Evolutionary conservation across 2,888 invertebrate genomes (phyloP), one percentile per base, ranked within the genome.

Genomic region (Gastracanthus pulcherrimus): DNA sequence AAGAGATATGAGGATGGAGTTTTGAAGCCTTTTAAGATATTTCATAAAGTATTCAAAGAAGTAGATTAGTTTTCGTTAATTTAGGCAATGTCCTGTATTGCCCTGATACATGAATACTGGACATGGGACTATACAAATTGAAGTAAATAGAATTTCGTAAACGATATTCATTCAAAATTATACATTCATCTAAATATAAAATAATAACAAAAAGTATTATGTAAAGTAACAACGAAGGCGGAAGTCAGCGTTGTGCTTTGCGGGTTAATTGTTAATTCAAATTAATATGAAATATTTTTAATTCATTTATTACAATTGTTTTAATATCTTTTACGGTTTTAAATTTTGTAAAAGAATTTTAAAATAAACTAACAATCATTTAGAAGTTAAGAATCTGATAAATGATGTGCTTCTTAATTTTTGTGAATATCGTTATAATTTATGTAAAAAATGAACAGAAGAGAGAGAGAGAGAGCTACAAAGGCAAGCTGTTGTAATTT

Each of bases 391-490:
- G 55, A 66, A 69, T 70, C 48, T 45, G 36, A n/a, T 58, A 71
- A 76, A 81, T 76, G 69, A 77, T 79, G 76, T 55, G 75, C 83
- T 84, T 83, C 72, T 85, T 85, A 84, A 84, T 85, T 81, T 86
- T 85, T 88, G 85, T 87, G 87, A 88, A 88, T 88, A 86, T 85
- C 81, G 85, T 87, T 85, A 83, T 85, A 77, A 85, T 85, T 82
- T 83, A 86, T 86, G 82, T 86, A 87, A 86, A 85, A 84, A 84
- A 86, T 66, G 83, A 83, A 82, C 76, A 55, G 76, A 80, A 72
- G 81, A 84, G n/a, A n/a, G n/a, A 84, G 77, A 83, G 82, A 86
- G 84, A 87, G 81, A 76, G 69, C 19, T 80, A 58, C 58, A 76
- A 82, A 82, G 23, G 64, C 74, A 72, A 64, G 84, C 76, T 86